Conservation (phyloP, 2,797 vertebrate genomes). For the Notolepis coatsorum region DNA sequence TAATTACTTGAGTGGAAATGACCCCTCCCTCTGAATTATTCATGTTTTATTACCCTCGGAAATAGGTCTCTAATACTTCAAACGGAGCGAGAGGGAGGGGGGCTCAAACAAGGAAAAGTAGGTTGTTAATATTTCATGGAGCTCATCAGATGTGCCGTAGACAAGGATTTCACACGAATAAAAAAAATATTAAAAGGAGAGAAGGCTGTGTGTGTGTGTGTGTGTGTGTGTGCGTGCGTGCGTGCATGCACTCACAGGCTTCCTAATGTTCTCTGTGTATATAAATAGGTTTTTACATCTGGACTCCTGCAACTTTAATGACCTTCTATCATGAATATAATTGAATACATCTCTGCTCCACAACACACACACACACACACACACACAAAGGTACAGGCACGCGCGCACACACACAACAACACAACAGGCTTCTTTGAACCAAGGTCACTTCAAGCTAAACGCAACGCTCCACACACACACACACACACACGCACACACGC, state of each 20-base stretch:
- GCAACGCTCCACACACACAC: background rate
- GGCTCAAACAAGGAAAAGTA: conserved; percentile 36
- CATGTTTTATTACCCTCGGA: conserved; percentile 63
- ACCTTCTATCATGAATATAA: conserved; percentile 56
- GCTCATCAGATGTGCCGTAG: conserved; percentile 54
- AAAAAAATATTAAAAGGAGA: background rate
- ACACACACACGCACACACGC: conserved; percentile 10
- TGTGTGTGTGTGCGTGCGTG: conserved; percentile 1
- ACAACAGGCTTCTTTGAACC: conserved; percentile 29
- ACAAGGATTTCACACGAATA: conserved; percentile 32
- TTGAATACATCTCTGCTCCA: conserved; percentile 34
- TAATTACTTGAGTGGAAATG: conserved; percentile 55
- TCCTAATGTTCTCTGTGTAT: conserved; percentile 27
- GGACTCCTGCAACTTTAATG: conserved; percentile 68
- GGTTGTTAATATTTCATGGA: conserved; percentile 68
- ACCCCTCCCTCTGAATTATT: conserved; percentile 68
- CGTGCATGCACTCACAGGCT: conserved; percentile 11
- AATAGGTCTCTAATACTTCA: conserved; percentile 58
- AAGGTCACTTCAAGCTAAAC: too few relatives aligned
- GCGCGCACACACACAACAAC: too few relatives aligned
- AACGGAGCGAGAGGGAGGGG: background rate
- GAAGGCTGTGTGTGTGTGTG: background rate
- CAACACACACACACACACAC: too few relatives aligned
- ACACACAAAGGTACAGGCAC: too few relatives aligned
- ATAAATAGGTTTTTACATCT: conserved; percentile 64